A percentile compares a stretch with the other conserved stretches of the same genome.
Conservation (phyloP, 2,888 invertebrate genomes). For the Drosophila mulleri region DNA sequence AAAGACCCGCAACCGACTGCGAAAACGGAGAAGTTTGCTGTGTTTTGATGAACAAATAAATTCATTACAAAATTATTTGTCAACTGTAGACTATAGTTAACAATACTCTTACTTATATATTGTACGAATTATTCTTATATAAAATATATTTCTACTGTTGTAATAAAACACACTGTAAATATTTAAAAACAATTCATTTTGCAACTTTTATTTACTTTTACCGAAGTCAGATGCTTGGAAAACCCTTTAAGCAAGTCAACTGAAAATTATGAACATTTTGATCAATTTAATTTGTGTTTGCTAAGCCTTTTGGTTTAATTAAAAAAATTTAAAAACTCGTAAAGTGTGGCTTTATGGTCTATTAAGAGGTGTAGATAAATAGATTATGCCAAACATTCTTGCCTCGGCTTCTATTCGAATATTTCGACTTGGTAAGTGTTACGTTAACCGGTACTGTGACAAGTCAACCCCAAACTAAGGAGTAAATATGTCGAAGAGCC, state of each 20-base stretch:
- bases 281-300: too few relatives aligned
- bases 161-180: conserved; percentile 74
- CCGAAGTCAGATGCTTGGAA: too few relatives aligned
- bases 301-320: too few relatives aligned
- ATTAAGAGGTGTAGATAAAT: not conserved
- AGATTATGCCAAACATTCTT: not conserved
- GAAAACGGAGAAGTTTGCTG: conserved; percentile 82
- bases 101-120: conserved; percentile 67
- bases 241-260: too few relatives aligned
- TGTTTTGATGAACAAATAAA: conserved; percentile 67
- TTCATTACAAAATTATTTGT: conserved; percentile 19
- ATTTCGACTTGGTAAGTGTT: conserved; percentile 59
- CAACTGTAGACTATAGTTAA: conserved; percentile 66
- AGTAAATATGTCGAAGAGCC: conserved; percentile 54
- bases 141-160: conserved; percentile 59
- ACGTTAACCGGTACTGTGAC: conserved; percentile 30
- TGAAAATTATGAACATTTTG: too few relatives aligned
- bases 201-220: not conserved
- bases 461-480: too few relatives aligned
- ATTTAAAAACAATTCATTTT: conserved; percentile 32
- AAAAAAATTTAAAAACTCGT: too few relatives aligned
- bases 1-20: conserved; percentile 83
- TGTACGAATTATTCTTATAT: conserved; percentile 61
- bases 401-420: too few relatives aligned
- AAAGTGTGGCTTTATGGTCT: not conserved